Conservation (phyloP, 2,888 invertebrate species). For the Fragum fragum region DNA sequence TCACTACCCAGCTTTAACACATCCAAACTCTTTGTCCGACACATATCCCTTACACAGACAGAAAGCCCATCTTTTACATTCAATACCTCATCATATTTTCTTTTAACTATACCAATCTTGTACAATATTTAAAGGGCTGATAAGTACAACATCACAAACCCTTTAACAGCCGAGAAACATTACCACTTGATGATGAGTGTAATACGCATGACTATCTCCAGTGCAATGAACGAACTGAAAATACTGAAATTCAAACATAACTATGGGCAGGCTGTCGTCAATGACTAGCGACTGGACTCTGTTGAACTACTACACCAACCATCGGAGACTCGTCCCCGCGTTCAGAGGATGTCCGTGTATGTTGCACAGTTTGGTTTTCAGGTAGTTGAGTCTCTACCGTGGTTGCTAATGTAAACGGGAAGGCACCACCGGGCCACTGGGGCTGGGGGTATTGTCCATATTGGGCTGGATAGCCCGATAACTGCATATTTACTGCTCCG, state of each 20-base stretch:
- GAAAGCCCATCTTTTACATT: background rate
- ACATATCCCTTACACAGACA: too few relatives aligned
- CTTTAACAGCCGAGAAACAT: background rate
- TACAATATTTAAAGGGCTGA: too few relatives aligned
- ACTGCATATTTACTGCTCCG: conserved; percentile 87
- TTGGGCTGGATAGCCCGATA: conserved; percentile 79
- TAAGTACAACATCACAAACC: background rate
- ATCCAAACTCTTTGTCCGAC: too few relatives aligned
- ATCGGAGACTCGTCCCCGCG: conserved; percentile 92
- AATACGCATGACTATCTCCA: conserved; percentile 3
- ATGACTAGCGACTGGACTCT: conserved; percentile 97
- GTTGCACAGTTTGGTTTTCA: conserved; percentile 69
- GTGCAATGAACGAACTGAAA: conserved; percentile 27
- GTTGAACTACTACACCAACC: conserved; percentile 96
- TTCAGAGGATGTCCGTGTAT: conserved; percentile 72
- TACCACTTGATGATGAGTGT: background rate
- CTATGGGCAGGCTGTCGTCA: conserved; percentile 83
- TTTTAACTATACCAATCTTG: too few relatives aligned
- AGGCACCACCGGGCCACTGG: conserved; percentile 75
- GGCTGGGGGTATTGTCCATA: conserved; percentile 77
- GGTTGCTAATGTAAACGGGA: conserved; percentile 76
- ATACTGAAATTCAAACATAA: conserved; percentile 44
- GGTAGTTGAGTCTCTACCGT: conserved; percentile 64
- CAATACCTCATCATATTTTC: too few relatives aligned
- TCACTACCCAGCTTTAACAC: too few relatives aligned